Percentiles rank a stretch among this genome's conserved stretches.
These are phyloP conservation scores for Naja naja DNA, from an alignment of 2,113 vertebrate genomes.

Conservation along the genomic window DNA sequence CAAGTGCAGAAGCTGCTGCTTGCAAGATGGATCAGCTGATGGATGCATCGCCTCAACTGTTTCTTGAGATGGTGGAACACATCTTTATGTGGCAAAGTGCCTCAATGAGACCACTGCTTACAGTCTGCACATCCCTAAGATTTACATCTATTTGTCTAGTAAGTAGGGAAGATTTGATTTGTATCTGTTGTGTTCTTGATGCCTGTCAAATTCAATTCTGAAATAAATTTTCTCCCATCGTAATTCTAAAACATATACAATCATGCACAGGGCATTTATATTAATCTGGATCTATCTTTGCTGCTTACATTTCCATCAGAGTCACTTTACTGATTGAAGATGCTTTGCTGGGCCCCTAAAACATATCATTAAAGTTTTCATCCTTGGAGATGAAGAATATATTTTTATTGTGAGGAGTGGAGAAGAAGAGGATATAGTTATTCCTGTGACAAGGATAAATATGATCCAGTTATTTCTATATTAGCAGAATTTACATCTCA, in stretches of 20 bases:
- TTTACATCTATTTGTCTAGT: not conserved
- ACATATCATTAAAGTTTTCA: constrained; percentile 3
- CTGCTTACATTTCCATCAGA: constrained; percentile 44
- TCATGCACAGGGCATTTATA: constrained; percentile 40
- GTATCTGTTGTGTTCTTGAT: constrained; percentile 43
- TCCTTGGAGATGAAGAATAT: constrained; percentile 30
- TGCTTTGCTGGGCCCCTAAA: constrained; percentile 38
- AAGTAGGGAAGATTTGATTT: not conserved
- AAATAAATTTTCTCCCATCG: constrained; percentile 40
- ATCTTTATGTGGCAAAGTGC: not conserved
- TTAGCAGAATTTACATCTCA: constrained; percentile 44
- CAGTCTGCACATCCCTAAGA: not conserved
- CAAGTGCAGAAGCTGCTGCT: not conserved
- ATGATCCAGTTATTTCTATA: constrained; percentile 18
- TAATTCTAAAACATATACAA: constrained; percentile 45
- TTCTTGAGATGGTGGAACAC: not conserved
- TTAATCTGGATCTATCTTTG: constrained; percentile 49
- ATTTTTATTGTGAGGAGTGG: constrained; percentile 46
- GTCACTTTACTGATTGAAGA: constrained; percentile 40
- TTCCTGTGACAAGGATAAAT: constrained; percentile 39
- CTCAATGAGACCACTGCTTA: not conserved
- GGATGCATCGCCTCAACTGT: not conserved
- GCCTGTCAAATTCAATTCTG: constrained; percentile 46
- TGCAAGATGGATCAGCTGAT: not conserved
- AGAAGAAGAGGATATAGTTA: constrained; percentile 38